Evolutionary conservation across 2,888 invertebrate species (phyloP), one percentile per base, ranked within the genome.

Genomic region (Lasioglossum malachurum): DNA sequence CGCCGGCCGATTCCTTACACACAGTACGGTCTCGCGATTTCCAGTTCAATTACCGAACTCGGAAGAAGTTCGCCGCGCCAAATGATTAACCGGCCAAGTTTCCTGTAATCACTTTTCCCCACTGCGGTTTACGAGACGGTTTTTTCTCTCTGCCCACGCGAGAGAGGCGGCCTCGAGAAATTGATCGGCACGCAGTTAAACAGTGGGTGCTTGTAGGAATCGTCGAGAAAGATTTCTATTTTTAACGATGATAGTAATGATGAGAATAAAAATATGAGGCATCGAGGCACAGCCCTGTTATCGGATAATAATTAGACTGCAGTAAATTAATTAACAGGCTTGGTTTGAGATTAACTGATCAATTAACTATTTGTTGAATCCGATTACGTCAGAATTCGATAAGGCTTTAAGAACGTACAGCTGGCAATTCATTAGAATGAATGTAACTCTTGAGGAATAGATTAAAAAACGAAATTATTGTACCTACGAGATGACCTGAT

Each of bases 1-100:
- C 80, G 72, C 69, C 49, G n/a, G 5, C 60, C 46, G 64, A 27
- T 19, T n/a, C 12, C 46, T 41, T 35, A 35, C 71, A 12, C 64
- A 38, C 64, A n/a, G n/a, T n/a, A 38, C 19, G 71, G 35, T 73
- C 73, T 81, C 83, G 78, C 53, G 78, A 75, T 41, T 41, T 69
- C 57, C 23, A 72, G 71, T 81, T 74, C 84, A 76, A 87, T 87
- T 86, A 84, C 75, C 67, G 64, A 31, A 75, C 60, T 53, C 27
- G 10, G 16, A 8, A 19, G 41, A 76, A 80, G n/a, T 74, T 78
- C 0, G 73, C 53, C 64, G 44, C 67, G 16, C 44, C 23, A 53
- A 60, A 35, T 69, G 80, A 82, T 87, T 84, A 82, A 78, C 44
- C 38, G 46, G 31, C 57, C 60, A 82, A 38, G 35, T 75, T 77